phyloP scores from a whole-genome alignment of 92 coral and sea anemone genomes.

The Paragorgia papillata region DNA sequence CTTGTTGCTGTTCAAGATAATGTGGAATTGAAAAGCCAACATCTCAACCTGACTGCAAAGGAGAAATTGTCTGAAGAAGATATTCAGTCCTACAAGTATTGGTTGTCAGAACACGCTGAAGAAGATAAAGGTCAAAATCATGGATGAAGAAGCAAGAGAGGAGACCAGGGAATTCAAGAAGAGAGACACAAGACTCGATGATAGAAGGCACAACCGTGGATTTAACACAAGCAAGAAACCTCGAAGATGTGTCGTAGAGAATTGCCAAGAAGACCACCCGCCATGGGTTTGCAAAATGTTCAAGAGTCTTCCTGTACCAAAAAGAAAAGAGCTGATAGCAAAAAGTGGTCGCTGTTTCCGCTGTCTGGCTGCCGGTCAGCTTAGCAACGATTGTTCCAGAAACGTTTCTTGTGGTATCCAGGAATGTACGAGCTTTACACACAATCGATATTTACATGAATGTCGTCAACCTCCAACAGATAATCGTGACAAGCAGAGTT shows the following conservation, averaged over 20 bases:
- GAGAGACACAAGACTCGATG: not conserved
- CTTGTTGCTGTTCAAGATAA: conserved; percentile 25
- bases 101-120: conserved; percentile 13
- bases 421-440: conserved; percentile 36
- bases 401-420: conserved; percentile 39
- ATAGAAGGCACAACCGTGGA: not conserved
- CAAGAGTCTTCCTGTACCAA: conserved; percentile 8
- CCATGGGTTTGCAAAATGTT: conserved; percentile 11
- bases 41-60: conserved; percentile 34
- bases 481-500: too few relatives aligned
- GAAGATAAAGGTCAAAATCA: conserved; percentile 26
- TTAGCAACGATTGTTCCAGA: conserved; percentile 18
- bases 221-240: not conserved
- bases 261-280: not conserved
- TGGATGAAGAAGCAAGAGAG: conserved; percentile 25
- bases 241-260: not conserved
- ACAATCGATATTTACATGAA: conserved; percentile 49
- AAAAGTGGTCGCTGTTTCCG: conserved; percentile 28
- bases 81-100: conserved; percentile 21
- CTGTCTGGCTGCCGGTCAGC: conserved; percentile 36
- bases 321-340: not conserved
- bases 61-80: conserved; percentile 43
- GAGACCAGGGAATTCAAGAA: not conserved
- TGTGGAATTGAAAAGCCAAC: conserved; percentile 2
- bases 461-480: too few relatives aligned